These are phyloP conservation scores for Muscicapa comitata DNA, from an alignment of 2,797 vertebrate species.

Conservation along the genomic window DNA sequence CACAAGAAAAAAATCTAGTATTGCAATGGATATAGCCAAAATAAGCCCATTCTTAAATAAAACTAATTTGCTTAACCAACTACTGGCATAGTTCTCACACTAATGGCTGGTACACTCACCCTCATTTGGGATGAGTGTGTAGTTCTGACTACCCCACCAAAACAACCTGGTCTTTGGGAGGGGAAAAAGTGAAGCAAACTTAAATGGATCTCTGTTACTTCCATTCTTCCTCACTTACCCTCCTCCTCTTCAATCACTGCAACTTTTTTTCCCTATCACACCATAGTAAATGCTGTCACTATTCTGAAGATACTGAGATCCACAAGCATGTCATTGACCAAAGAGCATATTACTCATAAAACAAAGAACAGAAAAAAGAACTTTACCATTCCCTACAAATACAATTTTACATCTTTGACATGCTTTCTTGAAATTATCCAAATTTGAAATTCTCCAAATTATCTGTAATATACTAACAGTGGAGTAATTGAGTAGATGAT, in stretches of 20 bases:
- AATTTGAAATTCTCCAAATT: background rate
- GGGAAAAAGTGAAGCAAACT: background rate
- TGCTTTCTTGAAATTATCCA: background rate
- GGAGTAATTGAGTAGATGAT: background rate
- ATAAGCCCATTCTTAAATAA: background rate
- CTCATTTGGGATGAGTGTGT: background rate
- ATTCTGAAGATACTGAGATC: background rate
- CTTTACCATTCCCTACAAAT: background rate
- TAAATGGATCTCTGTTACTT: background rate
- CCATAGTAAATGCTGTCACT: background rate
- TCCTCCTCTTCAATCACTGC: background rate
- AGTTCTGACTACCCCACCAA: background rate
- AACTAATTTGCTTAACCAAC: background rate
- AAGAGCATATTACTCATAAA: background rate
- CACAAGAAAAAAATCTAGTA: background rate
- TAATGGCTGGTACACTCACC: background rate
- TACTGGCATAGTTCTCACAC: background rate
- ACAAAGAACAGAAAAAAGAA: background rate
- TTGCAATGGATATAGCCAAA: background rate
- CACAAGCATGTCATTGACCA: background rate
- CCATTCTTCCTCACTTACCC: background rate
- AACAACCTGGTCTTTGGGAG: background rate
- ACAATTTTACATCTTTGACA: background rate
- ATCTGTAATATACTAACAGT: background rate
- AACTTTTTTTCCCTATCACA: background rate